A percentile compares a stretch with the other conserved stretches of the same genome.
Conservation (phyloP, 2,888 invertebrate genomes). For the Cerastis leucographa region DNA sequence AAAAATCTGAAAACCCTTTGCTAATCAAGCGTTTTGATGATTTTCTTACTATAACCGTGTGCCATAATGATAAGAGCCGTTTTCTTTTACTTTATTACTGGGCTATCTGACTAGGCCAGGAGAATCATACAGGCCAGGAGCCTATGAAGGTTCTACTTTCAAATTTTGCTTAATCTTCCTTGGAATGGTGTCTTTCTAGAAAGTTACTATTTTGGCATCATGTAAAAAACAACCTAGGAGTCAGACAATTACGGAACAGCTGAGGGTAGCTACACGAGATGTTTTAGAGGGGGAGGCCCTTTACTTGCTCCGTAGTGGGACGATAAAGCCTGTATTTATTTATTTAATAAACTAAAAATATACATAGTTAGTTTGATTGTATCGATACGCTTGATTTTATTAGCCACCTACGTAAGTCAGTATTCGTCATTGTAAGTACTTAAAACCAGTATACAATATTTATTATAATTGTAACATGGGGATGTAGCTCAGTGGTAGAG, state of each 20-base stretch:
- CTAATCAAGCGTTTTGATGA: background rate
- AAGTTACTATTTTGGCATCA: background rate
- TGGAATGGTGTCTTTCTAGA: background rate
- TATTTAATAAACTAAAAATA: background rate
- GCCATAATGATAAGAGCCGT: background rate
- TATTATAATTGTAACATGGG: too few species aligned
- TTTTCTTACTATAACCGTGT: background rate
- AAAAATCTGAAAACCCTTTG: background rate
- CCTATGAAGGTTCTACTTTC: background rate
- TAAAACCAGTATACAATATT: background rate
- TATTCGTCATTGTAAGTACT: background rate
- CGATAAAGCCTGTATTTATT: background rate
- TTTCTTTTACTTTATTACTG: background rate
- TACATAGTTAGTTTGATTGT: background rate
- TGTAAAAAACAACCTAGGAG: background rate
- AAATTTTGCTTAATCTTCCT: background rate
- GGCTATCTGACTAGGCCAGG: background rate
- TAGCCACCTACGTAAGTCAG: background rate
- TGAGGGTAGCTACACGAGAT: background rate
- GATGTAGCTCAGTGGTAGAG: constrained; percentile 99
- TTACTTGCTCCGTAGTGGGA: background rate
- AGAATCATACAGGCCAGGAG: background rate
- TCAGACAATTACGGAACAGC: too few species aligned
- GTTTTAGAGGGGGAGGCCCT: too few species aligned
- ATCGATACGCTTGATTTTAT: background rate